Evolutionary conservation across 1,140 invertebrate genomes (phyloP).

Genomic region (Hylaeus anthracinus): DNA sequence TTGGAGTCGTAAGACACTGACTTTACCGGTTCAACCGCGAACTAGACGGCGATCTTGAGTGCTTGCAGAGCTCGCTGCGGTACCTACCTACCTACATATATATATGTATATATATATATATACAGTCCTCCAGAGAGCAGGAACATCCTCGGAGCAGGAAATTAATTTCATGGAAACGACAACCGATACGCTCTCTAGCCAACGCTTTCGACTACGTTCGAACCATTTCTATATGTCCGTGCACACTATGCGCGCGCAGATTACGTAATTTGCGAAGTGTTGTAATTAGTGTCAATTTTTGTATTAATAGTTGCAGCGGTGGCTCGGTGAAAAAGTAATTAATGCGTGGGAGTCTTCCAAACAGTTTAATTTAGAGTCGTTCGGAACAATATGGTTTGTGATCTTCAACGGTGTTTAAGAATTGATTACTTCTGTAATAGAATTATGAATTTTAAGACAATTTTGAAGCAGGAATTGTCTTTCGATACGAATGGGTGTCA

Average conservation of each 20-base stretch:
- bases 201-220: not conserved
- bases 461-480: too few relatives aligned
- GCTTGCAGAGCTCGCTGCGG: conserved; percentile 47
- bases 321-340: too few relatives aligned
- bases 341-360: too few relatives aligned
- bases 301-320: not conserved
- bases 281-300: not conserved
- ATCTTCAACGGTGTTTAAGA: too few relatives aligned
- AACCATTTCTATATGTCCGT: not conserved
- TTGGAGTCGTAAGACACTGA: conserved; percentile 62
- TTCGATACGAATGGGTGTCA: too few relatives aligned
- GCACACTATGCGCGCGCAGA: not conserved
- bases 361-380: too few relatives aligned
- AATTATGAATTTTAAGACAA: too few relatives aligned
- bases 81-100: conserved; percentile 16
- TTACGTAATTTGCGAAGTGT: not conserved
- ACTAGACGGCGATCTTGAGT: conserved; percentile 62
- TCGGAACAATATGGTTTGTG: too few relatives aligned
- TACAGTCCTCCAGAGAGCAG: conserved; percentile 53
- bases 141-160: conserved; percentile 56
- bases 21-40: conserved; percentile 63
- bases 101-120: conserved; percentile 4
- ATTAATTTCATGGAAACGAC: conserved; percentile 62
- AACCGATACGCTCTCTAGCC: conserved; percentile 36
- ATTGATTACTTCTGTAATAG: too few relatives aligned